Evolutionary conservation across 2,797 vertebrate species (phyloP).

Genomic region (Pseudochirops cupreus): DNA sequence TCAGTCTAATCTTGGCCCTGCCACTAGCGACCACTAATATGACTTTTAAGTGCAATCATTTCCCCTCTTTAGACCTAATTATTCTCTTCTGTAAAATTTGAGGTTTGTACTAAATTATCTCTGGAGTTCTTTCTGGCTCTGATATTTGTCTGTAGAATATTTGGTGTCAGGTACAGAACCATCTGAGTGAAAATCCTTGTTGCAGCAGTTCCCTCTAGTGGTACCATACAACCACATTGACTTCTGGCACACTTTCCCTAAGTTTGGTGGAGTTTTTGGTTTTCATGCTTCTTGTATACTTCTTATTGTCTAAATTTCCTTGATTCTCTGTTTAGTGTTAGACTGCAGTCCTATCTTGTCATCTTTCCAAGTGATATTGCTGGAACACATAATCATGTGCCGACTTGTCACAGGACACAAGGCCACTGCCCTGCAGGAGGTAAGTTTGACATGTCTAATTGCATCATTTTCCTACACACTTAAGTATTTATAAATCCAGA

Average conservation of each 20-base stretch:
- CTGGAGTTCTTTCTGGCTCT: neutral
- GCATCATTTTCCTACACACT: rapidly evolving
- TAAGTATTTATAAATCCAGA: neutral
- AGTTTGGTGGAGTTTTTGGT: neutral
- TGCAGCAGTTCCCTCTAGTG: neutral
- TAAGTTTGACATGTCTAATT: neutral
- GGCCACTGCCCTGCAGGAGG: conserved; percentile 98
- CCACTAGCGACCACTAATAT: too few species aligned
- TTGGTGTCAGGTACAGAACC: neutral
- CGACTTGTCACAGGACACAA: conserved; percentile 98
- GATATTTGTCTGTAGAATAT: neutral
- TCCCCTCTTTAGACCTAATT: neutral
- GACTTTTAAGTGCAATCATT: too few species aligned
- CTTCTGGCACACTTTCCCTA: neutral
- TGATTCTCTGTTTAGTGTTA: conserved; percentile 88
- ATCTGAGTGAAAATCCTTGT: neutral
- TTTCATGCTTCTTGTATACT: neutral
- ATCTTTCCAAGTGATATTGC: conserved; percentile 98
- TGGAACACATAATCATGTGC: conserved; percentile 99
- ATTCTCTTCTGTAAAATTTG: too few species aligned
- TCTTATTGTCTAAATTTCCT: too few species aligned
- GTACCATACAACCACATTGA: neutral
- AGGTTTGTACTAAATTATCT: neutral
- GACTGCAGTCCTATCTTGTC: conserved; percentile 99
- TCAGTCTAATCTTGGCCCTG: neutral